These are phyloP conservation scores for Odontocerum albicorne DNA, from an alignment of 2,888 invertebrate species.

Conservation along the genomic window DNA sequence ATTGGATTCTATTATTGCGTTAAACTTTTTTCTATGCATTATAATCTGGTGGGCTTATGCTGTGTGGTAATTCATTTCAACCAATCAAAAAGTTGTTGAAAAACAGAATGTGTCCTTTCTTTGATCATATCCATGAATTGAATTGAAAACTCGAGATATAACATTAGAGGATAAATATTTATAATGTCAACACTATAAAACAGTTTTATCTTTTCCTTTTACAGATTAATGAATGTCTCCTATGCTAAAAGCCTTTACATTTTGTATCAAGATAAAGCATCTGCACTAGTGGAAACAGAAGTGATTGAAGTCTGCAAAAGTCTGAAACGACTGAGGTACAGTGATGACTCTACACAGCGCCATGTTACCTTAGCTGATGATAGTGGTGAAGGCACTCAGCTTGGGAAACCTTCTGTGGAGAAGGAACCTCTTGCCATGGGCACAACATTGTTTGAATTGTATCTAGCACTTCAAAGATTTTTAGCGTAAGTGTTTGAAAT, in stretches of 20 bases:
- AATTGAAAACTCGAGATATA: too few relatives aligned
- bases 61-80: too few relatives aligned
- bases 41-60: too few relatives aligned
- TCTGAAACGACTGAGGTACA: slow-evolving; percentile 65
- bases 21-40: too few relatives aligned
- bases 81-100: too few relatives aligned
- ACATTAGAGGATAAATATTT: background rate
- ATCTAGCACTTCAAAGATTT: slow-evolving; percentile 87
- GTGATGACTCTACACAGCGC: slow-evolving; percentile 49
- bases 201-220: slow-evolving; percentile 40
- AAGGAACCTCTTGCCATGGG: slow-evolving; percentile 76
- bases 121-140: too few relatives aligned
- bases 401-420: slow-evolving; percentile 53
- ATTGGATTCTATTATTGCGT: too few relatives aligned
- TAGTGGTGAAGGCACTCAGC: slow-evolving; percentile 53
- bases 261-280: slow-evolving; percentile 71
- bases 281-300: slow-evolving; percentile 70
- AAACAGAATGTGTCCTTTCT: too few relatives aligned
- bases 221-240: slow-evolving; percentile 68
- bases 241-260: slow-evolving; percentile 74
- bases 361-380: slow-evolving; percentile 55
- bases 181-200: background rate
- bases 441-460: slow-evolving; percentile 89
- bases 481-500: slow-evolving; percentile 59
- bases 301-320: slow-evolving; percentile 73